Evolutionary conservation across 2,888 invertebrate genomes (phyloP).

Genomic region (Gibbula magus): DNA sequence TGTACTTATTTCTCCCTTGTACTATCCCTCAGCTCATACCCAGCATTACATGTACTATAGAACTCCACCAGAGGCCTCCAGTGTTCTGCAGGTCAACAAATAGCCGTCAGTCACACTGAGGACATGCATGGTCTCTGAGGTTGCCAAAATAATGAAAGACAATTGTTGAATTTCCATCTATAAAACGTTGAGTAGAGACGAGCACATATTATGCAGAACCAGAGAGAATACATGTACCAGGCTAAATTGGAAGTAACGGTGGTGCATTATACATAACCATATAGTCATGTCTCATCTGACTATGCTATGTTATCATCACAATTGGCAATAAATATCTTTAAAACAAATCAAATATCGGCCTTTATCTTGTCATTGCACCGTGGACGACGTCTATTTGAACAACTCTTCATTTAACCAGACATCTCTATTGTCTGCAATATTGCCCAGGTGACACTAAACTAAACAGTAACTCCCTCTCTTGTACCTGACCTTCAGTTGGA

Average conservation of each 20-base stretch:
- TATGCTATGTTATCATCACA: constrained; percentile 36
- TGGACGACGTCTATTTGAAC: not conserved
- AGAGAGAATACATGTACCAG: not conserved
- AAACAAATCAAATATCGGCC: not conserved
- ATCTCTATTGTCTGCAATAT: too few species aligned
- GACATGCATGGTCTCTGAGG: not conserved
- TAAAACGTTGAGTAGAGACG: not conserved
- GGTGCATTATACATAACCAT: constrained; percentile 16
- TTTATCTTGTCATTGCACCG: not conserved
- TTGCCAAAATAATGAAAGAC: not conserved
- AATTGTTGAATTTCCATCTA: not conserved
- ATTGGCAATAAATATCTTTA: constrained; percentile 38
- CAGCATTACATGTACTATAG: constrained; percentile 17
- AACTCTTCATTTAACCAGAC: not conserved
- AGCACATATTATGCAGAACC: constrained; percentile 9
- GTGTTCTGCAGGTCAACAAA: not conserved
- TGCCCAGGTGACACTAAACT: too few species aligned
- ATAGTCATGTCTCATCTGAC: constrained; percentile 22
- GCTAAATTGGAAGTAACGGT: not conserved
- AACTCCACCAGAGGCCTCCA: not conserved
- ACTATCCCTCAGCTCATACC: not conserved
- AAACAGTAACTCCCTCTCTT: too few species aligned
- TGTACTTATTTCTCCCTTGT: not conserved
- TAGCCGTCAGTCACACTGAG: not conserved
- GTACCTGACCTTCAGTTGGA: too few species aligned